phyloP scores from a whole-genome alignment of 92 coral and sea anemone species.

The Palythoa caribaeorum region DNA sequence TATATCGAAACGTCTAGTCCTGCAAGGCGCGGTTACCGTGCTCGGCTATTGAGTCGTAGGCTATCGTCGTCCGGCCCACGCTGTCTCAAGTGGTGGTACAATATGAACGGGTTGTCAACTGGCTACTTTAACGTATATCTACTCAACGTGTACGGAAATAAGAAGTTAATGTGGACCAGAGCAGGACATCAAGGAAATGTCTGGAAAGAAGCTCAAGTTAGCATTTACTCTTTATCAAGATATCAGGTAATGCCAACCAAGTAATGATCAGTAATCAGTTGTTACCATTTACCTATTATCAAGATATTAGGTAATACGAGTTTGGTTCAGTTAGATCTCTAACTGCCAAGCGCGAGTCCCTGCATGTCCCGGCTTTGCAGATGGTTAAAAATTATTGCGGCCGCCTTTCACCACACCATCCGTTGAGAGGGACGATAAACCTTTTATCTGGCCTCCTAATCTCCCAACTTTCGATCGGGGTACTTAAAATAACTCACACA shows the following conservation, averaged over 20 bases:
- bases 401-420: too few relatives aligned
- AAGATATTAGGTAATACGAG: constrained; percentile 73
- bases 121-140: constrained; percentile 77
- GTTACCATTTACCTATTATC: constrained; percentile 46
- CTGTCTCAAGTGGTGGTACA: constrained; percentile 87
- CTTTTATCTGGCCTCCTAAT: too few relatives aligned
- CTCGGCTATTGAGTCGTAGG: constrained; percentile 75
- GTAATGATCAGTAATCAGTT: background rate
- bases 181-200: constrained; percentile 85
- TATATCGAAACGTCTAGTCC: constrained; percentile 89
- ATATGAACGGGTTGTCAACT: constrained; percentile 82
- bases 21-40: constrained; percentile 81
- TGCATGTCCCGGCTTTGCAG: too few relatives aligned
- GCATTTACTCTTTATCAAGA: constrained; percentile 65
- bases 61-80: constrained; percentile 62
- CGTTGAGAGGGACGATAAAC: too few relatives aligned
- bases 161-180: constrained; percentile 76
- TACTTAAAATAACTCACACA: too few relatives aligned
- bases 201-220: constrained; percentile 76
- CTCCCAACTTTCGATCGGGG: too few relatives aligned
- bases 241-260: constrained; percentile 62
- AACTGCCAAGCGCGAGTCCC: too few relatives aligned
- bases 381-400: too few relatives aligned
- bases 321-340: too few relatives aligned
- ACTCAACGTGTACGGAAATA: constrained; percentile 64